These are phyloP conservation scores for Epinotia brunnichana DNA, from an alignment of 2,888 invertebrate species.

Conservation along the genomic window DNA sequence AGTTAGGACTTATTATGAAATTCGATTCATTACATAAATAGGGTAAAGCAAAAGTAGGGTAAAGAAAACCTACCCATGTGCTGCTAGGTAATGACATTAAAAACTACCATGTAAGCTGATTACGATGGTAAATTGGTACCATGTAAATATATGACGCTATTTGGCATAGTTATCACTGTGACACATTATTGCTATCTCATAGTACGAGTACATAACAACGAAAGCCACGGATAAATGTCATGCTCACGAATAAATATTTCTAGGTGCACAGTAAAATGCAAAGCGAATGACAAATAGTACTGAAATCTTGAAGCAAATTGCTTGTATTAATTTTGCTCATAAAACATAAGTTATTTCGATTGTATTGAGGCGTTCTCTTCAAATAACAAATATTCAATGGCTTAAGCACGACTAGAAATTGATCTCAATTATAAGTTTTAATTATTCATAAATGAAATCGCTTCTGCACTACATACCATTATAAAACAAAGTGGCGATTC, in stretches of 20 bases:
- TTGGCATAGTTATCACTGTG: not conserved
- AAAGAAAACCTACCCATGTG: not conserved
- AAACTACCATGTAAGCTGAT: too few relatives aligned
- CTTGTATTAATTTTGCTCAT: not conserved
- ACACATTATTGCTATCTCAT: constrained; percentile 1
- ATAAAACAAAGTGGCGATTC: too few relatives aligned
- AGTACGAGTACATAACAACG: not conserved
- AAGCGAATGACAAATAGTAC: not conserved
- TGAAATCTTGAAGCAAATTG: not conserved
- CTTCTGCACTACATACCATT: too few relatives aligned
- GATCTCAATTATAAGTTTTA: not conserved
- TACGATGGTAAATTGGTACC: too few relatives aligned
- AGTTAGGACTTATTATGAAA: too few relatives aligned
- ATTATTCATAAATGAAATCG: too few relatives aligned
- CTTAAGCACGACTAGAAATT: not conserved
- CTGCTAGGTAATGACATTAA: too few relatives aligned
- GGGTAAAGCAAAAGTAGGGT: too few relatives aligned
- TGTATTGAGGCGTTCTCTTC: too few relatives aligned
- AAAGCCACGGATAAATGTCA: constrained; percentile 9
- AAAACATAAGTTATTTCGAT: not conserved
- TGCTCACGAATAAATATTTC: not conserved
- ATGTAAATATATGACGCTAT: not conserved
- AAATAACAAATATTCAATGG: not conserved
- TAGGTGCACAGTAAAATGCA: not conserved
- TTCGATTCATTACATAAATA: not conserved